Evolutionary conservation across 1,140 invertebrate genomes (phyloP).

Genomic region (Brachionus koreanus): DNA sequence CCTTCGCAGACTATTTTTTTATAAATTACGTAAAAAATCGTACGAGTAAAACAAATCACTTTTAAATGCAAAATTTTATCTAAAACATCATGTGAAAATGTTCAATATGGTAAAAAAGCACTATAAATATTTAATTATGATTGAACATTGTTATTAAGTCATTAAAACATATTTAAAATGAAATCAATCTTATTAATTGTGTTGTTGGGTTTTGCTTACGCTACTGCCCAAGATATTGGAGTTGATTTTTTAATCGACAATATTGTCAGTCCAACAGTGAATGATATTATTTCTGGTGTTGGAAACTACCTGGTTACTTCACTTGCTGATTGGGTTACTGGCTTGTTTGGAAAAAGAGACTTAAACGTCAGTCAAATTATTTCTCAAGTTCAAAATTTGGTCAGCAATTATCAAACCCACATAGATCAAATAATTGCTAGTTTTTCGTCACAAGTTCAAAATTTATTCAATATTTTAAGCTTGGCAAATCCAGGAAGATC

Average conservation of each 20-base stretch:
- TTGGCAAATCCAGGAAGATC: not conserved
- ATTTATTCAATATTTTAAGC: slow-evolving; percentile 26
- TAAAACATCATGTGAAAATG: not conserved
- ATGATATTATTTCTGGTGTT: not conserved
- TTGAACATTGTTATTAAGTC: not conserved
- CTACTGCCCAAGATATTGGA: not conserved
- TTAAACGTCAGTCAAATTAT: not conserved
- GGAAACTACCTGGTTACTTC: not conserved
- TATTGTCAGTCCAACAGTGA: not conserved
- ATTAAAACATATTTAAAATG: not conserved
- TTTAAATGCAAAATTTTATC: not conserved
- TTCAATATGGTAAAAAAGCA: not conserved
- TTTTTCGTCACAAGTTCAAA: not conserved
- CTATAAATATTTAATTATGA: not conserved
- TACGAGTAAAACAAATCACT: not conserved
- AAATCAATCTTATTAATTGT: slow-evolving; percentile 12
- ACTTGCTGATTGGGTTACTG: not conserved
- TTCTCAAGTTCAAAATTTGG: slow-evolving; percentile 9
- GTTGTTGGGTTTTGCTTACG: not conserved
- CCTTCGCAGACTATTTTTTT: not conserved
- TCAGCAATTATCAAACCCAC: not conserved
- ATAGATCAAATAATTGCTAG: not conserved
- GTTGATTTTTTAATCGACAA: slow-evolving; percentile 11
- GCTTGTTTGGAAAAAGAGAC: slow-evolving; percentile 32
- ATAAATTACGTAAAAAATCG: slow-evolving; percentile 1